Base-by-base conservation (phyloP, 2,113 vertebrate genomes). In the Capreolus pygargus region DNA sequence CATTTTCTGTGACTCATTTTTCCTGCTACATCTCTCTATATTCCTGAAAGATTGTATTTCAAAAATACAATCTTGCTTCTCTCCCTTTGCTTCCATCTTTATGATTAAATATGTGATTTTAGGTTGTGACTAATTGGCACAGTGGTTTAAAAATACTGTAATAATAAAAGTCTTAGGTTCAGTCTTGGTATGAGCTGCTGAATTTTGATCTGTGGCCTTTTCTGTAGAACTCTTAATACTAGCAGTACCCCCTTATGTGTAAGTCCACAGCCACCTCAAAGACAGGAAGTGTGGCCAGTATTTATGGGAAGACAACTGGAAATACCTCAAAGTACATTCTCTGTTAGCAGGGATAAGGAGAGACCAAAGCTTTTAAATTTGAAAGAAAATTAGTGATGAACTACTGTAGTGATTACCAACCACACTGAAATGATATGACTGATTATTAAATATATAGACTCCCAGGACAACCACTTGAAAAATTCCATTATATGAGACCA, bases 121-220 rank as follows among this genome's bases (percentile, higher is more conserved):
- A 54, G 23, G 23, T 91, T 86, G 17, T 82, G 27, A 36, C 9
- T 43, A 79, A 86, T 78, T 57, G 45, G 33, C 54, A 93, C 21
- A 30, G 25, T 93, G 30, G 17, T 78, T 89, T 92, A 86, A 96
- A 97, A 70, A 95, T 54, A 30, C 5, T 86, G 33, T 83, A 70
- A 78, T 58, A 82, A 95, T 67, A 21, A 88, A 89, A 95, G 33
- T 33, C 30, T 52, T 39, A 58, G 33, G 4, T 74, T 52, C 21
- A 61, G 1, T 81, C 6, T 43, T 92, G 16, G 16, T 58, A 58
- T 2, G 9, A 55, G 17, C 61, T 90, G 30, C 50, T 86, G 13
- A 52, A 13, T 61, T 81, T 70, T 61, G 39, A 25, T 79, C 27
- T 54, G 27, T 81, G 78, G 6, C 30, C 5, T 7, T 67, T 58